Evolutionary conservation across 2,888 invertebrate species (phyloP), one percentile per base, ranked within the genome.

Genomic region (Microplitis deprimator): DNA sequence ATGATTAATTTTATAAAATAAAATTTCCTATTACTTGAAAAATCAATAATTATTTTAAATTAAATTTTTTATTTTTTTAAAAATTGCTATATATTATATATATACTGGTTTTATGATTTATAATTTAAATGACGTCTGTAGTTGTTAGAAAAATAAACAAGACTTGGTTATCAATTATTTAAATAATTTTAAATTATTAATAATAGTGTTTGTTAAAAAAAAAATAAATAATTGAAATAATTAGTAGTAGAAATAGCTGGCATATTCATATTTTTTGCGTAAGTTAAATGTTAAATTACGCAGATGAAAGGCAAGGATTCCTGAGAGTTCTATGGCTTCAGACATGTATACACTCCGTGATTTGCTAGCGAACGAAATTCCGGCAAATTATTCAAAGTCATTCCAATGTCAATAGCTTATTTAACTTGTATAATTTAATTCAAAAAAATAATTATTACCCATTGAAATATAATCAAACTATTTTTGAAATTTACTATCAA

Each of bases 331-430:
- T 50, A 50, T 13, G 50, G 50, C 50, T 13, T 50, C 50, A 50
- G 50, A 50, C 50, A 50, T 13, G 50, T 50, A 50, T 50, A 50
- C 13, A 13, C 50, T 50, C 13, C 50, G 50, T 50, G 50, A 13
- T 50, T 50, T 13, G 13, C 13, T 13, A 4, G 50, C 8, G 13
- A 50, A 13, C 50, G 13, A 13, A 50, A 50, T 50, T 50, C 50
- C 50, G 17, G 6, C 8, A 5, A 68, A 41, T 68, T 68, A 68
- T 68, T 68, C 68, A 68, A 68, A 68, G 50, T 68, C 68, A 68
- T 41, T 17, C 41, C 41, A 41, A 68, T 41, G n/a, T 7, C 68
- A 8, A 68, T 40, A 10, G 17, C 10, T 29, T 29, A 20, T 16
- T 20, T 50, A 16, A 68, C 68, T 29, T 10, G 40, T 10, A 68